Evolutionary conservation across 2,797 vertebrate species (phyloP).

Genomic region (Labroides dimidiatus): DNA sequence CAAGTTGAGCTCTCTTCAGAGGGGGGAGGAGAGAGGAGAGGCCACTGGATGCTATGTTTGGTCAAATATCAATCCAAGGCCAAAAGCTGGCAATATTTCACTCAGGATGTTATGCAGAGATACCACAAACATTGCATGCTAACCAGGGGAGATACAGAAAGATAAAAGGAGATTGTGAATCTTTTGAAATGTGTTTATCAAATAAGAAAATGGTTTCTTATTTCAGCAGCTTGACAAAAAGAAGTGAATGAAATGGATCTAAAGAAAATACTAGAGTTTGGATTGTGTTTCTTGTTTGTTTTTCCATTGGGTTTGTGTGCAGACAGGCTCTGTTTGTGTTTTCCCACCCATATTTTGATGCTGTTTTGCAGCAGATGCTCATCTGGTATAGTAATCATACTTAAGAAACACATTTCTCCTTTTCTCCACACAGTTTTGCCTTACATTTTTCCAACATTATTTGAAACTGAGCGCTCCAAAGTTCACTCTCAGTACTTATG

Average conservation of each 20-base stretch:
- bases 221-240: too few species aligned
- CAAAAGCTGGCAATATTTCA: constrained; percentile 46
- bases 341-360: neutral
- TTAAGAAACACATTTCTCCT: constrained; percentile 22
- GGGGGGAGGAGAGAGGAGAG: constrained; percentile 31
- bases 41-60: constrained; percentile 65
- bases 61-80: constrained; percentile 61
- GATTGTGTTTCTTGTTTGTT: neutral
- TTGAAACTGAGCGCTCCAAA: constrained; percentile 7
- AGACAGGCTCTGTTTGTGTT: constrained; percentile 9
- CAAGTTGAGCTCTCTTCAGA: constrained; percentile 38
- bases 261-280: too few species aligned
- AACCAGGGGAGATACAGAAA: constrained; percentile 4
- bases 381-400: constrained; percentile 28
- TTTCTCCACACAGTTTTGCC: constrained; percentile 43
- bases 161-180: constrained; percentile 11
- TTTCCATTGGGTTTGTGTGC: constrained; percentile 4
- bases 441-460: constrained; percentile 20
- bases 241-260: too few species aligned
- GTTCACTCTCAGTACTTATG: constrained; percentile 54
- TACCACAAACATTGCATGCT: constrained; percentile 1
- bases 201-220: neutral
- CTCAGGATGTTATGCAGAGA: constrained; percentile 11
- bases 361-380: constrained; percentile 14
- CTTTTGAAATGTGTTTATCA: neutral